A percentile compares a stretch with the other conserved stretches of the same genome.
These are phyloP conservation scores for Himalopsyche kuldschensis DNA, from an alignment of 2,888 invertebrate genomes.

Conservation along the genomic window DNA sequence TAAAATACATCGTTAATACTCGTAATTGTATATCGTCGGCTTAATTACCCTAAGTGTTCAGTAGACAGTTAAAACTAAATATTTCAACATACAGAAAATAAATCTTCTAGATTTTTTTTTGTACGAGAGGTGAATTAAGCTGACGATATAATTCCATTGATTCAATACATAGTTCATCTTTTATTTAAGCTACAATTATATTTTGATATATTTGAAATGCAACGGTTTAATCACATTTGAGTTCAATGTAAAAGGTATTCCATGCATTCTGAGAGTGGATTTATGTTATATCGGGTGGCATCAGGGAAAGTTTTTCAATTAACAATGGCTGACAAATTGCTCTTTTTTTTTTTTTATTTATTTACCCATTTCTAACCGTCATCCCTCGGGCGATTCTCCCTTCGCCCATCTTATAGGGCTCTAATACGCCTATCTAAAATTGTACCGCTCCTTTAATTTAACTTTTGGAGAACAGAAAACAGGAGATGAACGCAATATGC, in stretches of 20 bases:
- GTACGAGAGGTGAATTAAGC: too few relatives aligned
- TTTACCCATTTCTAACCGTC: neutral
- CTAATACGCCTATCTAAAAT: neutral
- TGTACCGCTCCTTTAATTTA: neutral
- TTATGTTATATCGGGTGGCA: neutral
- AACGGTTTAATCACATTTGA: neutral
- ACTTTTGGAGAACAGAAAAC: neutral
- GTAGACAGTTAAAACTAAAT: too few relatives aligned
- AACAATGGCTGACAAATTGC: slow-evolving; percentile 1
- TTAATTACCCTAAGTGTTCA: too few relatives aligned
- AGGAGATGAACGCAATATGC: neutral
- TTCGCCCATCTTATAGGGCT: neutral
- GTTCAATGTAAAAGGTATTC: neutral
- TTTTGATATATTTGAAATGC: neutral
- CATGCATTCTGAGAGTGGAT: neutral
- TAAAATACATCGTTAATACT: too few relatives aligned
- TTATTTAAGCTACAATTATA: too few relatives aligned
- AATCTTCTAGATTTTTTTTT: too few relatives aligned
- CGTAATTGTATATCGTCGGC: too few relatives aligned
- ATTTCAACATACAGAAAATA: too few relatives aligned
- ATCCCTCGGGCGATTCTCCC: neutral
- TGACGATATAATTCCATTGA: too few relatives aligned
- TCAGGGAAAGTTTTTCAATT: neutral
- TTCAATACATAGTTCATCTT: too few relatives aligned
- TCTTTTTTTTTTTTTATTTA: neutral